Evolutionary conservation across 2,797 vertebrate genomes (phyloP), one percentile per base, ranked within the genome.

Genomic region (Urophycis tenuis): DNA sequence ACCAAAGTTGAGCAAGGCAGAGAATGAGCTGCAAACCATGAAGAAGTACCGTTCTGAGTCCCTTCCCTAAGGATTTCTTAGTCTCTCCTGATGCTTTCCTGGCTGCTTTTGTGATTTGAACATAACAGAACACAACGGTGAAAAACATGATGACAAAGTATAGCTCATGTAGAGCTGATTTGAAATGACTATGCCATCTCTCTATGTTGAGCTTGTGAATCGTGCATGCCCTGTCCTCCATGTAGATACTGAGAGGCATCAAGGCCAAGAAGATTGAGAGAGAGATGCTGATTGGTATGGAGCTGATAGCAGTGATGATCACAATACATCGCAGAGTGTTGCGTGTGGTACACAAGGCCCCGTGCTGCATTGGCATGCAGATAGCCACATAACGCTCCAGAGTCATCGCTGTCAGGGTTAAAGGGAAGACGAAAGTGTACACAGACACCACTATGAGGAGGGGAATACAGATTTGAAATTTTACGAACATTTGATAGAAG

Each of bases 371-470:
- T 1, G 90, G 91, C 81, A 92, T 78, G 77, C 90, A 91, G 60
- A 91, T 86, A 5, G 91, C 89, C 39, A 90, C 88, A 1, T 89
- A 92, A 0, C 89, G 86, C 80, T 92, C 90, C 80, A 92, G 79
- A 0, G 88, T 90, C 91, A 90, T 91, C 0, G 83, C 86, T 32
- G 84, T 88, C 53, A 92, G 79, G 45, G 89, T 90, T n/a, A 91
- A 6, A 0, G 88, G 89, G 19, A 90, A 90, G 30, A 83, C 79
- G 32, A 75, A 25, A 2, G 1, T 72, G 4, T 81, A 76, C 29
- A 84, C 0, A 15, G 7, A 19, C 4, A 29, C 25, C 1, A 83
- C 0, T 14, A 71, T 32, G 15, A 30, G 79, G 0, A 88, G 0
- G 14, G 80, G 11, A 7, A 86, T 2, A 41, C 90, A 91, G 1